Evolutionary conservation across 2,888 invertebrate species (phyloP), one percentile per base, ranked within the genome.

Genomic region (Argyresthia albistria): DNA sequence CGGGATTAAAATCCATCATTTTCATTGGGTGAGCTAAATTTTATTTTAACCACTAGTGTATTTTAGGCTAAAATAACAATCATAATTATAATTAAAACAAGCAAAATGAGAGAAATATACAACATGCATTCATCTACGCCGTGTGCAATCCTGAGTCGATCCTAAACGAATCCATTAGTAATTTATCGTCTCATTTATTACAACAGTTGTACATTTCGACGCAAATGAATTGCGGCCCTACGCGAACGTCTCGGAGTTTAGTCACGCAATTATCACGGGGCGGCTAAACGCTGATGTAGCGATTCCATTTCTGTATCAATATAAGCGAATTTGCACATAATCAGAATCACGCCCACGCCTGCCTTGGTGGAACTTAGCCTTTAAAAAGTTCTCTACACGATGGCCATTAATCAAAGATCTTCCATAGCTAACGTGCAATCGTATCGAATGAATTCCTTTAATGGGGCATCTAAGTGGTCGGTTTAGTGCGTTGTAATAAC

Each of bases 361-460:
- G 46, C 10, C 35, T 46, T 7, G 35, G 10, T 35, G 53, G 55
- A 56, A 43, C 49, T 52, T 55, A 55, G 62, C 63, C 60, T 61
- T 61, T 58, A 59, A 68, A 73, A 72, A 61, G 61, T 61, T 57
- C 55, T 59, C 56, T 54, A 61, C 67, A 68, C 69, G 67, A 69
- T 59, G 53, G 42, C 57, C 59, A 73, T 75, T 67, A 72, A 75
- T 76, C 72, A 75, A 69, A 68, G 65, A 63, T 69, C 61, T 63
- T 70, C 67, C 65, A 65, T 62, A 61, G 63, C 63, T 62, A 66
- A 69, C 65, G 71, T 73, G 70, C 73, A 74, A 79, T 80, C 78
- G 82, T 67, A 77, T 73, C 82, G 63, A 77, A 73, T 71, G 65
- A 72, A 80, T 80, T 75, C 67, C 72, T 72, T 73, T 80, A 82